Base-by-base conservation (phyloP, 2,888 invertebrate species). In the Eristalis arbustorum region DNA sequence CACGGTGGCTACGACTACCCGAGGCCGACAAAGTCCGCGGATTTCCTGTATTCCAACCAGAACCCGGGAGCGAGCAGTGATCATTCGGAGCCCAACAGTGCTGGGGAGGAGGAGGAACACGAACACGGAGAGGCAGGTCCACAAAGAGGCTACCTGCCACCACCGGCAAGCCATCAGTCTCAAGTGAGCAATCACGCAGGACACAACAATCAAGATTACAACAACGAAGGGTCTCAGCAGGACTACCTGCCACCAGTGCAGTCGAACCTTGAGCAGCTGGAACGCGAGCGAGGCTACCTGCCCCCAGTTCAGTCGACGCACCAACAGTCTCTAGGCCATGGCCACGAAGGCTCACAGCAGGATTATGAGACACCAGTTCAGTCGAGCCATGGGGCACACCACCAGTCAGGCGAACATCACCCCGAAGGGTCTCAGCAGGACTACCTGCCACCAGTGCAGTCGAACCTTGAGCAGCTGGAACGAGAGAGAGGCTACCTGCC, bases 401-500 rank as follows among this genome's bases (percentile, higher is more conserved):
- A 34, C 11, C 49, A 49, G 18, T 49, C 42, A 0, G 4, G n/a
- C 18, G 49, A 22, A 28, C 25, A 56, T 25, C 34, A 37, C 2
- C n/a, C 6, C 11, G 8, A 49, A 23, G 34, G 25, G 4, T 31
- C 40, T 10, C 66, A 67, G 0, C 49, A 49, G 23, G 76, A 63
- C 25, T 59, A 59, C 59, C 25, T 28, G 59, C 13, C 59, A 25
- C 23, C 59, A 13, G 25, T 14, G 2, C 25, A 56, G 25, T 23
- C 28, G 49, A 49, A 67, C 1, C 49, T 49, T 0, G 49, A 18
- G 0, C 67, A 56, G 6, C 14, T 11, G 10, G 18, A n/a, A 1
- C 25, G 13, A 11, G 22, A 72, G n/a, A 31, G 25, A 42, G 67
- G 49, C 28, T 79, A 79, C 14, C 72, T 79, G 25, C 73, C 79